Evolutionary conservation across 2,888 invertebrate genomes (phyloP), one percentile per base, ranked within the genome.

Genomic region (Keiferia lycopersicella): DNA sequence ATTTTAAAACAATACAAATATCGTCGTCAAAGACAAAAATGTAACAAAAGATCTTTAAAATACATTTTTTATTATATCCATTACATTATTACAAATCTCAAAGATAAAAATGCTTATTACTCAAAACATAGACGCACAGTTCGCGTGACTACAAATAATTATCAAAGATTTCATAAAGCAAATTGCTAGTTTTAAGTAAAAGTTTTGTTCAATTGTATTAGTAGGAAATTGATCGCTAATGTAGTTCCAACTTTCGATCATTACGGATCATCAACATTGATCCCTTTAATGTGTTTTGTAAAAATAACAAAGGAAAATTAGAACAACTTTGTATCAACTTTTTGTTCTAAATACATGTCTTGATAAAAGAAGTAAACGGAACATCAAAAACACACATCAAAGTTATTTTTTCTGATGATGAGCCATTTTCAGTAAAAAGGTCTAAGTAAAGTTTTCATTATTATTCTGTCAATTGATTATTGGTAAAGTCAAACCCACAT

Each of bases 101-200:
- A 34, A 1, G 34, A 34, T 34, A 34, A 34, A n/a, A 34, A 34
- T 34, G 10, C 34, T 34, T 16, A 45, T 16, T 45, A 45, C n/a
- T 4, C 4, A 3, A n/a, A 16, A 45, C 16, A n/a, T 16, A 45
- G 16, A 45, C 81, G 79, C 77, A 75, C 73, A 69, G 79, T 81
- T 89, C 74, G 91, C 91, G 91, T 91, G 91, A 86, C 88, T 88
- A 71, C 65, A 75, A 70, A 79, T 89, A 90, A 91, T 91, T 90
- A 91, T 82, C 78, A 80, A 84, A 81, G 83, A 82, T 83, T 88
- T 87, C 84, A 88, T 87, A 85, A 86, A 89, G 83, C 80, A 88
- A 90, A 91, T 89, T 90, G 86, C 88, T 83, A 81, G 83, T 82
- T 87, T 83, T 81, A 16, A 86, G 80, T 79, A 81, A 87, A 91